phyloP scores from a whole-genome alignment of 2,797 vertebrate genomes.

The Remorina albescens region DNA sequence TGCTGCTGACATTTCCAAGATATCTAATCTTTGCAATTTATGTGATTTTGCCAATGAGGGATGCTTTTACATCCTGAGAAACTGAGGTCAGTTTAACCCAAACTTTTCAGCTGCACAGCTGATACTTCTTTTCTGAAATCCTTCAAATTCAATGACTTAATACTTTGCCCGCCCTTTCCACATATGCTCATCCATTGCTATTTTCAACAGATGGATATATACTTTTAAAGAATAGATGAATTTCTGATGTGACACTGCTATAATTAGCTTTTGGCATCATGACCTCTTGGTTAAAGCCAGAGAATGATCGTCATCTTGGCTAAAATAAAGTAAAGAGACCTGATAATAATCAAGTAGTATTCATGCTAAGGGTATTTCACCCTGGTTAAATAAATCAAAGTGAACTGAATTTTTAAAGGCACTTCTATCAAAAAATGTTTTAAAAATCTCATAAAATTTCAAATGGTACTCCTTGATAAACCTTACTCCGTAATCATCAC shows the following conservation, averaged over 20 bases:
- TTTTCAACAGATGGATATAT: neutral
- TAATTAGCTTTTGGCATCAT: neutral
- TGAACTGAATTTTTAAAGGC: too few relatives aligned
- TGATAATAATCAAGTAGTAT: too few relatives aligned
- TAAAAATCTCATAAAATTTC: too few relatives aligned
- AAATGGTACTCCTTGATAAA: too few relatives aligned
- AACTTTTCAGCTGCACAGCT: slow-evolving; percentile 1
- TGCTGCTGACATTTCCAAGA: neutral
- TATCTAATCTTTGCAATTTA: too few relatives aligned
- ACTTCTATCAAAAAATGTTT: too few relatives aligned
- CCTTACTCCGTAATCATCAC: too few relatives aligned
- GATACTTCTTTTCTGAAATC: neutral
- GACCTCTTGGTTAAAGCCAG: neutral
- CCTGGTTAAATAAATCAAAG: neutral
- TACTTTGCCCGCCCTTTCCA: too few relatives aligned
- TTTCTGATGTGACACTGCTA: too few relatives aligned
- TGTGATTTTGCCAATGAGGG: too few relatives aligned
- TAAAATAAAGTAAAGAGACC: too few relatives aligned
- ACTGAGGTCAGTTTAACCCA: neutral
- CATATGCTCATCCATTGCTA: neutral
- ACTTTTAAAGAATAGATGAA: neutral
- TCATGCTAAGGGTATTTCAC: too few relatives aligned
- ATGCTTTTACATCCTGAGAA: neutral
- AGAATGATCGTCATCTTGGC: neutral
- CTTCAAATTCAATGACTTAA: neutral